Percentiles rank a stretch among this genome's conserved stretches.
Conservation (phyloP, 2,888 invertebrate species). For the Deilephila porcellus region DNA sequence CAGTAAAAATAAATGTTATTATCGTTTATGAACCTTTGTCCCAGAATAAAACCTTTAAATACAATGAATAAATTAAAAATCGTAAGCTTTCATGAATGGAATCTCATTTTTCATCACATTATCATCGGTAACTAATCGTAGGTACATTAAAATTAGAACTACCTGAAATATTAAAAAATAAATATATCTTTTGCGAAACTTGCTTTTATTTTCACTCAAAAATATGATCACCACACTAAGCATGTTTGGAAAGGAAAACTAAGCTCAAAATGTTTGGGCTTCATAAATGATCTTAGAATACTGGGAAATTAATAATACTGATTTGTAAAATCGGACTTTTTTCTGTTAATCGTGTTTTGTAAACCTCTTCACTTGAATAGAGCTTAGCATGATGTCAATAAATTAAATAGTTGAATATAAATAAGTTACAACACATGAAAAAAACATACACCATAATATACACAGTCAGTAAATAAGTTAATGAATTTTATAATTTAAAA, state of each 20-base stretch:
- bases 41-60: conserved; percentile 40
- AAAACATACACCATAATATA: conserved; percentile 11
- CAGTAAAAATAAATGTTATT: conserved; percentile 60
- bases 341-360: not conserved
- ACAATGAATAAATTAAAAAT: conserved; percentile 49
- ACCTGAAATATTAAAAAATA: conserved; percentile 35
- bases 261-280: conserved; percentile 29
- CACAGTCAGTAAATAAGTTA: conserved; percentile 23
- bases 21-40: conserved; percentile 39
- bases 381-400: conserved; percentile 26
- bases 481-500: conserved; percentile 36
- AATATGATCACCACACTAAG: conserved; percentile 32
- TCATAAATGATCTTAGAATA: not conserved
- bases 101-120: conserved; percentile 50
- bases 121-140: conserved; percentile 32
- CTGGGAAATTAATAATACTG: not conserved
- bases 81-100: conserved; percentile 50
- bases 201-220: conserved; percentile 38
- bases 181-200: conserved; percentile 20
- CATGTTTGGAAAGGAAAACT: conserved; percentile 5
- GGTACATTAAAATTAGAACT: conserved; percentile 18
- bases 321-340: not conserved
- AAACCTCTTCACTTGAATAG: not conserved
- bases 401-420: not conserved
- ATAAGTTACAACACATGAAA: conserved; percentile 2